Percentiles rank a stretch among this genome's conserved stretches.
These are phyloP conservation scores for Leptoclinus maculatus DNA, from an alignment of 2,797 vertebrate genomes.

Conservation along the genomic window DNA sequence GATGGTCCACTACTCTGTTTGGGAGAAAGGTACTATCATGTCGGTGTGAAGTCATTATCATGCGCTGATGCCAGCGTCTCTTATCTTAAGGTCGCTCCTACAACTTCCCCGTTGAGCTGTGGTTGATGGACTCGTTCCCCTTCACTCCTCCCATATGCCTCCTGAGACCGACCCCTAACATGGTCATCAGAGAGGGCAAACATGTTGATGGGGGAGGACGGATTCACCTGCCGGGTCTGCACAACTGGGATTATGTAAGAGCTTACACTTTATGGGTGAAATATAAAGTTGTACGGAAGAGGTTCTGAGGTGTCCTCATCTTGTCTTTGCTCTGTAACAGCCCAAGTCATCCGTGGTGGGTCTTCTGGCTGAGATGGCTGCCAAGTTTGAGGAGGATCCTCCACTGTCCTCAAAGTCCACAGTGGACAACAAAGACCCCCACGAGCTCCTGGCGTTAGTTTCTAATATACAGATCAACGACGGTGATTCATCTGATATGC, in stretches of 20 bases:
- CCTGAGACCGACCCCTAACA: conserved; percentile 91
- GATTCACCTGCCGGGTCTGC: conserved; percentile 91
- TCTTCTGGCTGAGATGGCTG: conserved; percentile 92
- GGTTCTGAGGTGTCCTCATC: not conserved
- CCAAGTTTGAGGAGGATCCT: conserved; percentile 94
- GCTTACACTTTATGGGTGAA: not conserved
- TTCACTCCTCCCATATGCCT: conserved; percentile 96
- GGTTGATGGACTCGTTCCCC: conserved; percentile 97
- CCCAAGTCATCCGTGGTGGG: conserved; percentile 90
- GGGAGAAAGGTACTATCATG: not conserved
- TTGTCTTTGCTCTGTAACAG: conserved; percentile 68
- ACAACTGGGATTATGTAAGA: conserved; percentile 95
- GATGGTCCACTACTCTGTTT: not conserved
- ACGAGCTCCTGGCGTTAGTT: conserved; percentile 89
- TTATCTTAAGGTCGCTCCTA: conserved; percentile 86
- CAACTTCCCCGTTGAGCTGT: conserved; percentile 93
- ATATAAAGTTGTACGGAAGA: fast-evolving
- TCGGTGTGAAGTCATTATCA: not conserved
- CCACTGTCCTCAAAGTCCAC: conserved; percentile 87
- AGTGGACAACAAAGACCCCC: conserved; percentile 82
- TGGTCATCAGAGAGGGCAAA: conserved; percentile 93
- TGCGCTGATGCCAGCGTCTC: conserved; percentile 4
- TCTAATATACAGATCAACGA: conserved; percentile 86
- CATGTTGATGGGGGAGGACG: conserved; percentile 92
- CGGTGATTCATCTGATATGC: conserved; percentile 75